Evolutionary conservation across 2,113 vertebrate genomes (phyloP).

Genomic region (Hylia prasina): DNA sequence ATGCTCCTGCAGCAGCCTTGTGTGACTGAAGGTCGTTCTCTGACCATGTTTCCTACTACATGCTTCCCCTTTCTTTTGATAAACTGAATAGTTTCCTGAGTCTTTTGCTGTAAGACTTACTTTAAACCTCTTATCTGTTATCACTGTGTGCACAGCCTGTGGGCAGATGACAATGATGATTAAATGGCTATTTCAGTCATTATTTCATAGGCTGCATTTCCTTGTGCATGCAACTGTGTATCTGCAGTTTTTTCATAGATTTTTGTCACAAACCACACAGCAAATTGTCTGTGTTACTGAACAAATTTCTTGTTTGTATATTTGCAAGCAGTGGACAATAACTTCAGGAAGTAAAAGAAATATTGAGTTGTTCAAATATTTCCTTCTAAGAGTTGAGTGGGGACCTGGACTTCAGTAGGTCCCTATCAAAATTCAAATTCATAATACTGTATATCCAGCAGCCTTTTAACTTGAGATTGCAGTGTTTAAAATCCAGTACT

Average conservation of each 20-base stretch:
- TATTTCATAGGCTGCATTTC: not conserved
- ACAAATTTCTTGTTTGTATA: not conserved
- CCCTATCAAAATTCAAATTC: not conserved
- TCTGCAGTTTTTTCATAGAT: not conserved
- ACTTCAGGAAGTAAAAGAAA: not conserved
- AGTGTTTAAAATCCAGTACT: not conserved
- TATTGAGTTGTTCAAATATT: not conserved
- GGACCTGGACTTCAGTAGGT: not conserved
- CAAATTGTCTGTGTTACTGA: not conserved
- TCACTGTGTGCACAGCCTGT: not conserved
- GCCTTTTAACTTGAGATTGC: not conserved
- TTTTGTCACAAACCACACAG: not conserved
- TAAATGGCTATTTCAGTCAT: not conserved
- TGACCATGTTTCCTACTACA: not conserved
- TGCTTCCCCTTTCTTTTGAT: slow-evolving; percentile 12
- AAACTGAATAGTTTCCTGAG: not conserved
- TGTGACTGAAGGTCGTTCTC: not conserved
- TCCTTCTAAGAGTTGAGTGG: not conserved
- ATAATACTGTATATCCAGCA: not conserved
- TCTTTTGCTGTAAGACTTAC: not conserved
- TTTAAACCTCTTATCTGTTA: not conserved
- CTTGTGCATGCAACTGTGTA: not conserved
- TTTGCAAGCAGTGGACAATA: not conserved
- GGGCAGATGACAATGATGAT: not conserved
- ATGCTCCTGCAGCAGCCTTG: not conserved